phyloP scores from a whole-genome alignment of 2,797 vertebrate species.

The Ctenochaetus hawaiiensis region DNA sequence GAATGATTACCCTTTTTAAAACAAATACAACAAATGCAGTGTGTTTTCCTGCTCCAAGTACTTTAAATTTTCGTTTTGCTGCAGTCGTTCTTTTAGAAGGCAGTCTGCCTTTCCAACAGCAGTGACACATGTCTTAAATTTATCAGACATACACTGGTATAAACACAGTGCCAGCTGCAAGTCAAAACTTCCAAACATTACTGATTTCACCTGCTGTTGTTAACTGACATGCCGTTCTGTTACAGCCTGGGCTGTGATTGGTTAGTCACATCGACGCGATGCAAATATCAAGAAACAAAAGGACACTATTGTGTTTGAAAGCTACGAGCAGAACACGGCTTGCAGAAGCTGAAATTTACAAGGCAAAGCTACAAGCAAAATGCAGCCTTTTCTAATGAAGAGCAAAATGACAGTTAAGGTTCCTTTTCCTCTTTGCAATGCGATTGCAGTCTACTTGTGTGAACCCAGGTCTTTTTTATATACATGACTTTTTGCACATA shows the following conservation, averaged over 20 bases:
- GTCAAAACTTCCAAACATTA: background rate
- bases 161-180: background rate
- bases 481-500: background rate
- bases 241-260: background rate
- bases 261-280: background rate
- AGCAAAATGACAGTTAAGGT: background rate
- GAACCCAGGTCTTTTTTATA: background rate
- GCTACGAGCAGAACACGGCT: background rate
- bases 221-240: background rate
- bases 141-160: background rate
- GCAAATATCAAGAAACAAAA: background rate
- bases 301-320: background rate
- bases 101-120: background rate
- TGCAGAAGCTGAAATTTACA: background rate
- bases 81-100: background rate
- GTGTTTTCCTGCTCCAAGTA: background rate
- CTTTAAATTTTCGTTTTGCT: background rate
- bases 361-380: background rate
- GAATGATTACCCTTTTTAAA: slow-evolving; percentile 17
- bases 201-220: background rate
- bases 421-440: background rate
- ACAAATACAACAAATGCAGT: background rate
- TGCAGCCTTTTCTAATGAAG: background rate
- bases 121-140: background rate
- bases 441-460: background rate